Evolutionary conservation across 2,113 vertebrate species (phyloP).

Genomic region (Glareola pratincola): DNA sequence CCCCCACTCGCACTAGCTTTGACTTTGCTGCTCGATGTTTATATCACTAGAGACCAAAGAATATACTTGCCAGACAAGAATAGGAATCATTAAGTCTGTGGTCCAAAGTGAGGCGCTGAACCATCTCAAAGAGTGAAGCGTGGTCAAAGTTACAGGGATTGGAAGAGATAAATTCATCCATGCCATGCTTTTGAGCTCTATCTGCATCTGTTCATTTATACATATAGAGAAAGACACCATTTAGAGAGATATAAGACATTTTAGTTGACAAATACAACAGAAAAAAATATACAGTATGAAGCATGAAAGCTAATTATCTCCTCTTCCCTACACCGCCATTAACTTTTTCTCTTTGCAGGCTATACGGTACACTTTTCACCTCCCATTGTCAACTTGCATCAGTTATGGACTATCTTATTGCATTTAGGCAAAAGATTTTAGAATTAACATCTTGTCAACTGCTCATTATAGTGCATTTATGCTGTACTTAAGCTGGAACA

Average conservation of each 20-base stretch:
- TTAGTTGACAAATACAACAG: slow-evolving; percentile 74
- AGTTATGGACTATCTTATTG: slow-evolving; percentile 71
- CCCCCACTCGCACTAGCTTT: slow-evolving; percentile 50
- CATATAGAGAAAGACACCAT: slow-evolving; percentile 89
- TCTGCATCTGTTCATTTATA: slow-evolving; percentile 98
- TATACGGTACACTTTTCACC: slow-evolving; percentile 62
- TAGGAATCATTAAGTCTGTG: slow-evolving; percentile 99
- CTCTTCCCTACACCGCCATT: slow-evolving; percentile 49
- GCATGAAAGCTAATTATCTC: slow-evolving; percentile 64
- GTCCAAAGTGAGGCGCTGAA: slow-evolving; percentile 97
- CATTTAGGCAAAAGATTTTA: slow-evolving; percentile 74
- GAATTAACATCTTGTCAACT: slow-evolving; percentile 73
- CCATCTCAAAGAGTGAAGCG: slow-evolving; percentile 94
- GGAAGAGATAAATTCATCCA: slow-evolving; percentile 99
- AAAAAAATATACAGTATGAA: slow-evolving; percentile 75
- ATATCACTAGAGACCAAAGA: slow-evolving; percentile 79
- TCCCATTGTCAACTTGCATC: slow-evolving; percentile 99
- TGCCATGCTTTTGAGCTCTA: slow-evolving; percentile 99
- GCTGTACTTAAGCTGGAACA: slow-evolving; percentile 68
- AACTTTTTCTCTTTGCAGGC: slow-evolving; percentile 62
- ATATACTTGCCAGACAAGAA: slow-evolving; percentile 96
- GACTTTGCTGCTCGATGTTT: slow-evolving; percentile 64
- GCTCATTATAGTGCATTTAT: slow-evolving; percentile 70
- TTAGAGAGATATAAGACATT: slow-evolving; percentile 83
- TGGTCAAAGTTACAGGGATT: slow-evolving; percentile 99